Base-by-base conservation (phyloP, 2,113 vertebrate species). In the Ranitomeya imitator region DNA sequence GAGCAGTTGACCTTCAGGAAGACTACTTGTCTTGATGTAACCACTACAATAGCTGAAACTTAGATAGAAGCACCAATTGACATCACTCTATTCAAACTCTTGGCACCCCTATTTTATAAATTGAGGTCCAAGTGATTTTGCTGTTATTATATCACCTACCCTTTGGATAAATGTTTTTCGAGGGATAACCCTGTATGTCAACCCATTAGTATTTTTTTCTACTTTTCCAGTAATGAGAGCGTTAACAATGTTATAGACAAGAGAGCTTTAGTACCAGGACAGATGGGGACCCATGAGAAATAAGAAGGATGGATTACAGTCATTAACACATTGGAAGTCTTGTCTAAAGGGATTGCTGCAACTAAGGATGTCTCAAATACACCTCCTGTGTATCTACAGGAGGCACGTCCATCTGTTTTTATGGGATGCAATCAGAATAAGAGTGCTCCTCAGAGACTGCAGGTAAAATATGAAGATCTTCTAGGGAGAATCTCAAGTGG, bases 271-370 rank as follows among this genome's bases (percentile, higher is more conserved):
- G 71, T 81, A 67, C 60, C 65, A 16, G 59, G 60, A 63, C 80
- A 88, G 80, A 88, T 83, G 87, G 87, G 71, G 87, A 76, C 80
- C 69, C 63, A 52, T 45, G 80, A 84, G 80, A 77, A 78, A 65
- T 88, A 84, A 88, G 31, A 67, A 77, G 87, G 87, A 88, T 88
- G 79, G 87, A 84, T 88, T 88, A 84, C 71, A 88, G 80, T 83
- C 87, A 83, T 88, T 88, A 88, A 71, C 80, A 78, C 87, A 65
- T 74, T 83, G 71, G 80, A 88, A 88, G 80, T 69, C 69, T 65
- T 51, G 80, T 88, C 87, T 88, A 74, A 83, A 83, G 87, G 80
- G 87, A 84, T 77, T 77, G 80, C 87, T 73, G 83, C 80, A 74
- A 18, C 79, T 83, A 77, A 84, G 59, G 80, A 88, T 23, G 55